Base-by-base conservation (phyloP, 2,113 vertebrate species). In the Ammodramus savannarum region DNA sequence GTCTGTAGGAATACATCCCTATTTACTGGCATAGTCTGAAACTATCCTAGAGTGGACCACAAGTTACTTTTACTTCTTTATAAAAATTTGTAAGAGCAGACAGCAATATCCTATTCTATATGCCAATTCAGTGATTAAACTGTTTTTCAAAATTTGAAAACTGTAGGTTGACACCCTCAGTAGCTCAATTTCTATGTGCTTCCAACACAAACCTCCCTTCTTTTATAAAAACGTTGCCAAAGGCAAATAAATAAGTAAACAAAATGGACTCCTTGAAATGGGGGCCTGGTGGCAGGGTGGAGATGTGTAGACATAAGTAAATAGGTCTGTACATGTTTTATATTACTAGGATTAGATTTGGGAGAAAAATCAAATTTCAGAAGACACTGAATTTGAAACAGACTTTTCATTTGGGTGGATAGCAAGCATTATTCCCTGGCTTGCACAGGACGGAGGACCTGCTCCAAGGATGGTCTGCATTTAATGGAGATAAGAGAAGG, bases 241-340 rank as follows among this genome's bases (percentile, higher is more conserved):
- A 75, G 21, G 1, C 5, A 72, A 72, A 34, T 5, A 48, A 67
- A 49, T 26, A 61, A 85, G 76, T 5, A 43, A 69, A 43, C 10
- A 25, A 62, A 55, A 10, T 3, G 0, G 9, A 17, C 7, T 44
- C 11, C n/a, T 66, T 67, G n/a, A 51, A 55, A 17, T 43, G 10
- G 3, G 5, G 6, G 0, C 1, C 2, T 19, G 7, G 22, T 38
- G n/a, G 2, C 8, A 13, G 10, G 26, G 4, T 27, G 15, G 5
- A 38, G 5, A 39, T 66, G 4, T 21, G 7, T 29, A 48, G 4
- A 66, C 13, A 52, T 29, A 65, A 54, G 2, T 13, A 63, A 57
- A 44, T 74, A 17, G 18, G 3, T 49, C 11, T 49, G 13, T 19
- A 32, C 12, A 34, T 11, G 2, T 26, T 92, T 75, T 31, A 2